Base-by-base conservation (phyloP, 1,140 invertebrate genomes). In the Hesperophylax magnus region DNA sequence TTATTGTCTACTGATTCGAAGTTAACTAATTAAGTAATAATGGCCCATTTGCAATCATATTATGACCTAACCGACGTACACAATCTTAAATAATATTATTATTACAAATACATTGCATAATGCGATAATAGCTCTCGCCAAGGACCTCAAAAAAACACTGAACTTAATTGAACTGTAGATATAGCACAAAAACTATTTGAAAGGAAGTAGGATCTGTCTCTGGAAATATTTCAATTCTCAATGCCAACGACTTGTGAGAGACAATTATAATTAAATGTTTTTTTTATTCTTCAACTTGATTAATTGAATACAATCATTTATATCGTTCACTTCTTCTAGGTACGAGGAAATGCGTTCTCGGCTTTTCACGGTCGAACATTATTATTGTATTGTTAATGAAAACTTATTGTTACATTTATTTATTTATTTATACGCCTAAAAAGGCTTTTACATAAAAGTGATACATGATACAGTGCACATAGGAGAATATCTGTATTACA, bases 91-190 rank as follows among this genome's bases (percentile, higher is more conserved):
- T 58, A 18, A 58, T 18, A 61, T 61, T 61, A 8, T 47, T 14
- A 47, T 47, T 14, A 47, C 14, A 14, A 47, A 47, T 47, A 14
- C 9, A 47, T 34, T 34, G 7, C 34, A 34, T 34, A 47, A 47
- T 47, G 11, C 11, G 39, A 47, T 14, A 47, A 47, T 47, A 11
- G 14, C 24, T 61, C 17, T 8, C n/a, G 18, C 20, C 58, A 22
- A 22, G 58, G 39, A 47, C 18, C 20, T 11, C 17, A 0, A 22
- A 20, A 18, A 24, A 67, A 34, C 63, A 67, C 31, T 67, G 63
- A 67, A 67, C 63, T 67, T 17, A 1, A 67, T 67, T 67, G 63
- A 67, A 67, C 63, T 27, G 31, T 31, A n/a, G n/a, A n/a, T n/a
- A 17, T 17, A 34, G 39, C 39, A 47, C 39, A 34, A 17, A 34